Evolutionary conservation across 2,888 invertebrate genomes (phyloP).

Genomic region (Omphaloscelis lunosa): DNA sequence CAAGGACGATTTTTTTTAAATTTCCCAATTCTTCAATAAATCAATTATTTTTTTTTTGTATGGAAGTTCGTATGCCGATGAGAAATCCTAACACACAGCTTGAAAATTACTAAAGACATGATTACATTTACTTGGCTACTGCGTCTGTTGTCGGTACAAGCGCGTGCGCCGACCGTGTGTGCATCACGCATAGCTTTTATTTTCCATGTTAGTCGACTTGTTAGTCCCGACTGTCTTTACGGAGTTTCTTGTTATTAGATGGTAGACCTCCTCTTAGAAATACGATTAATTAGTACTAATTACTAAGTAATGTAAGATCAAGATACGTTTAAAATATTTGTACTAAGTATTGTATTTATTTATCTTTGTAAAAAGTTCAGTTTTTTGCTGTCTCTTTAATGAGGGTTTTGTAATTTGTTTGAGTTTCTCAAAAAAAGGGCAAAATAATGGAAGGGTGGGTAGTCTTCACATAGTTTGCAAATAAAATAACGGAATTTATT

Average conservation of each 20-base stretch:
- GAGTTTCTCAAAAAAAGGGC: background rate
- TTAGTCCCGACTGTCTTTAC: slow-evolving; percentile 75
- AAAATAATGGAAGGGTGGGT: slow-evolving; percentile 1
- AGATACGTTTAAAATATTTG: slow-evolving; percentile 44
- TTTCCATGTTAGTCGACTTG: slow-evolving; percentile 85
- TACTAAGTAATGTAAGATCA: slow-evolving; percentile 31
- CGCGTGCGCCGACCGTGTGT: slow-evolving; percentile 80
- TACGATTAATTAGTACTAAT: slow-evolving; percentile 57
- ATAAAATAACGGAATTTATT: slow-evolving; percentile 24
- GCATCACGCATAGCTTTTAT: slow-evolving; percentile 86
- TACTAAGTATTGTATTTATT: background rate
- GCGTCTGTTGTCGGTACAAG: slow-evolving; percentile 77
- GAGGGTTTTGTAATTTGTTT: background rate
- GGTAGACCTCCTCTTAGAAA: slow-evolving; percentile 68
- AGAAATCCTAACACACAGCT: background rate
- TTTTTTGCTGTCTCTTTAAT: slow-evolving; percentile 4
- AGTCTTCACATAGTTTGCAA: background rate
- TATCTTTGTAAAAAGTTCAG: background rate
- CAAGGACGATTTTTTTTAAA: background rate
- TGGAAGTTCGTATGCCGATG: background rate
- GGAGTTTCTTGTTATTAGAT: slow-evolving; percentile 65
- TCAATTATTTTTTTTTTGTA: too few relatives aligned
- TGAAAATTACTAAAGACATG: background rate
- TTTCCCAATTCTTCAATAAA: too few relatives aligned
- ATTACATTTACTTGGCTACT: slow-evolving; percentile 21